A percentile compares a stretch with the other conserved stretches of the same genome.
Evolutionary conservation across 2,797 vertebrate species (phyloP).

Genomic region (Centropyge bicolor): DNA sequence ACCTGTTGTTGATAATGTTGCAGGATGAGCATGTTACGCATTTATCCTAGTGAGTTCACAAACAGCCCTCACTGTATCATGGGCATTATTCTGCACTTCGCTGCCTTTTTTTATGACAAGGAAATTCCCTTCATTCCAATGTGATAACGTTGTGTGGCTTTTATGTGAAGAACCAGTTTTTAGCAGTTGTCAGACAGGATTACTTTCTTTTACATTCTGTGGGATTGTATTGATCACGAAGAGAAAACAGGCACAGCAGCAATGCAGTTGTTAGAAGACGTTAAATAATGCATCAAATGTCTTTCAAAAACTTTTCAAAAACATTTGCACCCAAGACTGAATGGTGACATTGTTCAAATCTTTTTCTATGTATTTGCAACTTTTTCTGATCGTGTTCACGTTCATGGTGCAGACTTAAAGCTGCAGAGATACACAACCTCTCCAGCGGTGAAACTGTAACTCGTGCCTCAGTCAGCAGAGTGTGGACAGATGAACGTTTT

Average conservation of each 20-base stretch:
- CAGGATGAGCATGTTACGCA: not conserved
- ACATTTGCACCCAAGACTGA: not conserved
- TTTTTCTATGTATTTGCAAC: not conserved
- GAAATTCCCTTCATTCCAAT: too few species aligned
- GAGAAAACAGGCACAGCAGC: not conserved
- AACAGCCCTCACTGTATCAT: too few species aligned
- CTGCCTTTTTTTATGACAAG: too few species aligned
- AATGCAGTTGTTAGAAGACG: not conserved
- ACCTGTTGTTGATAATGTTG: not conserved
- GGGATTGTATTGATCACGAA: not conserved
- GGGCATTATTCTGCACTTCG: too few species aligned
- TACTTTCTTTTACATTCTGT: not conserved
- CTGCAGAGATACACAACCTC: conserved; percentile 30
- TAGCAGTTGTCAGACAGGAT: too few species aligned
- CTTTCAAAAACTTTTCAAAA: not conserved
- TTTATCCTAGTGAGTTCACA: too few species aligned
- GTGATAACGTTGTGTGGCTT: too few species aligned
- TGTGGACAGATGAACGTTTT: conserved; percentile 59
- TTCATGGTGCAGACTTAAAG: conserved; percentile 10
- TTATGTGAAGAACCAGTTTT: too few species aligned
- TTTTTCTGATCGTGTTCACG: not conserved
- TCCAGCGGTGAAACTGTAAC: conserved; percentile 54
- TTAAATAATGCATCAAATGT: not conserved
- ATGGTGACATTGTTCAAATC: not conserved
- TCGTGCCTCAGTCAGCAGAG: conserved; percentile 29